Base-by-base conservation (phyloP, 2,797 vertebrate genomes). In the Lacerta viridis region DNA sequence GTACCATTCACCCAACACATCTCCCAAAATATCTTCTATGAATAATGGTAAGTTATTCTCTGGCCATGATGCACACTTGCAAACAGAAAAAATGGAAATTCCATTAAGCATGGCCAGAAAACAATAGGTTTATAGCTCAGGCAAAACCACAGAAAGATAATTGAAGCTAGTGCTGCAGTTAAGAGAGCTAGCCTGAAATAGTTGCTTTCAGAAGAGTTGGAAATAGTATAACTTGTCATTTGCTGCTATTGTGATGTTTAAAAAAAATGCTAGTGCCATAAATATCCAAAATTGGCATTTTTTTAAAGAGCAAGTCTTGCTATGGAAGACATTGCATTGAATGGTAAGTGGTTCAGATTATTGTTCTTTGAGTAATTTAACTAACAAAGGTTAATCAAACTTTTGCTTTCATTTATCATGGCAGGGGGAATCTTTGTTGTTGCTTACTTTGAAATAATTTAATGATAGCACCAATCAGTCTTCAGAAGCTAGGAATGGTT, bases 331-430 rank as follows among this genome's bases (percentile, higher is more conserved):
- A 11, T 91, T 93, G 86, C 46, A 39, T 5, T 88, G 39, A 27
- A 23, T 87, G 7, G n/a, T 64, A 68, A 68, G 55, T 81, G 29
- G 91, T 92, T 92, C 80, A 86, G 81, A 76, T 68, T 83, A 84
- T 80, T 88, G 3, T 90, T 91, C 10, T 64, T 87, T 83, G 91
- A 89, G 88, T 86, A 86, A 69, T 90, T 92, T 82, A 86, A 88
- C 33, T 85, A 80, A 88, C 29, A 82, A 76, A 80, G 66, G 61
- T 79, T 89, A 79, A 86, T 81, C 25, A 85, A 77, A 92, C 18
- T 74, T 64, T 43, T 86, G 17, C 81, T 91, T 61, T 88, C 43
- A 71, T 83, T 94, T 92, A 88, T 18, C 33, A 77, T 50, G 68
- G 39, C 61, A 43, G 3, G 86, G 82, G 91, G 87, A 17, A 2